Percentiles rank a stretch among this genome's conserved stretches.
These are phyloP conservation scores for Falco berigora DNA, from an alignment of 2,797 vertebrate genomes.

Conservation along the genomic window DNA sequence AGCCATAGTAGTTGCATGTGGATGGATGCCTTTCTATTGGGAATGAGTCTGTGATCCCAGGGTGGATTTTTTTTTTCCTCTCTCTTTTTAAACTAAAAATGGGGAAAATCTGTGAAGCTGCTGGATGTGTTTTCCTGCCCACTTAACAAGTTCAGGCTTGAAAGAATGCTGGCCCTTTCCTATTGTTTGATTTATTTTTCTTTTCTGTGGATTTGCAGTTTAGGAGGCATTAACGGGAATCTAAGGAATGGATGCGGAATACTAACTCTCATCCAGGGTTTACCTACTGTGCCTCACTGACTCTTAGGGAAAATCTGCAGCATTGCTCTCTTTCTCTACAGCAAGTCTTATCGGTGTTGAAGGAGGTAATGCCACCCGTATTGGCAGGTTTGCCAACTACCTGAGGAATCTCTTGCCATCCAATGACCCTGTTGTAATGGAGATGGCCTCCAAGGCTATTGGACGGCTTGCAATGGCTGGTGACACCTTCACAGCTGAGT, in stretches of 20 bases:
- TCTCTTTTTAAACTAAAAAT: not conserved
- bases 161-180: not conserved
- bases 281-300: not conserved
- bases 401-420: conserved; percentile 95
- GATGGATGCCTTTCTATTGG: not conserved
- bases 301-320: not conserved
- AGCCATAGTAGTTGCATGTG: not conserved
- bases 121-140: not conserved
- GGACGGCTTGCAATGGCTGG: conserved; percentile 96
- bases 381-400: conserved; percentile 97
- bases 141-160: not conserved
- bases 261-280: not conserved
- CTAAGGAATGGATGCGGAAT: not conserved
- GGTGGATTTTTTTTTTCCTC: not conserved
- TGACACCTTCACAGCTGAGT: conserved; percentile 96
- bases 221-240: not conserved
- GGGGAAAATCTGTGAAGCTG: not conserved
- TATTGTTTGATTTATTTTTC: not conserved
- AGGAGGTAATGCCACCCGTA: conserved; percentile 94
- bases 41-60: not conserved
- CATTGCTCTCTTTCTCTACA: conserved; percentile 57
- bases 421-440: conserved; percentile 95
- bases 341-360: conserved; percentile 97
- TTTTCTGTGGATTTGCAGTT: not conserved
- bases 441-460: conserved; percentile 98